Base-by-base conservation (phyloP, 2,113 vertebrate genomes). In the Tragulus kanchil region DNA sequence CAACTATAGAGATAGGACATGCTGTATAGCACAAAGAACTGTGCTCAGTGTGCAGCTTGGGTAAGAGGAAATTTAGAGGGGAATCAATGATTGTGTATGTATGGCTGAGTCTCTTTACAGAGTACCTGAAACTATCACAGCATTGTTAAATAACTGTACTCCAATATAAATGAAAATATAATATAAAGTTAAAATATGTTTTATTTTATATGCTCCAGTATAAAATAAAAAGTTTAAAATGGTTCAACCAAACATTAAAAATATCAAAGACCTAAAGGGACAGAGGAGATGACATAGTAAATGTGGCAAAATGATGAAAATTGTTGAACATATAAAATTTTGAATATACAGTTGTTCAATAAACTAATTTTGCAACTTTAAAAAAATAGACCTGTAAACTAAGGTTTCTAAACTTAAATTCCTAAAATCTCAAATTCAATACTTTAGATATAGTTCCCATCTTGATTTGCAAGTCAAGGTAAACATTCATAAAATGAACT, bases 401-500 rank as follows among this genome's bases (percentile, higher is more conserved):
- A 45, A 64, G 1, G 8, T 87, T 85, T 94, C 28, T 92, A 90
- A 90, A 93, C 64, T 82, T 79, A 95, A 94, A 84, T 28, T 2
- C 17, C 17, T 59, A 45, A 71, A 61, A 52, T 78, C 23, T 1
- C 45, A 58, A 85, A 54, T 7, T 15, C 8, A 17, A 50, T 67
- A 52, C 15, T 59, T 6, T 77, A 0, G 58, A 21, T 52, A 26
- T 71, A 79, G 12, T 87, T 97, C 31, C 6, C 85, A 6, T 93
- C 25, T 48, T 79, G 7, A 67, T 90, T 94, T 93, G 15, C 14
- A 42, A 79, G 31, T 62, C 13, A 92, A 58, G 86, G 31, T 86
- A 79, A 90, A 82, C 54, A 23, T 59, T 69, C 6, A 62, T 45
- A 62, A 78, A 48, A 95, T 87, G 58, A 69, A 89, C 61, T 77